Conservation (phyloP, 2,113 vertebrate genomes). For the Scortum barcoo region DNA sequence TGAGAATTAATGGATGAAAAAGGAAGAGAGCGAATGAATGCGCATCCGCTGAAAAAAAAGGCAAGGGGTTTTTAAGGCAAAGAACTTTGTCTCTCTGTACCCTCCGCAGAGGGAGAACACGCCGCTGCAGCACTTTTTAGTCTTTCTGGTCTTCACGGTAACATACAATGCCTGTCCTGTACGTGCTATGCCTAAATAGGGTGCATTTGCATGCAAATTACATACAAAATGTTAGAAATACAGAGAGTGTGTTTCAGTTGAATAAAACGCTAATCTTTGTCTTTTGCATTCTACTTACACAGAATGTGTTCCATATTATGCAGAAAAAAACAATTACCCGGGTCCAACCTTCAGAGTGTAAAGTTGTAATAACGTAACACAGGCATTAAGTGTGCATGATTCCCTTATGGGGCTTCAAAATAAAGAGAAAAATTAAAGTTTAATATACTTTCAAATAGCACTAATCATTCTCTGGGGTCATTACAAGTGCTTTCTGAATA, state of each 20-base stretch:
- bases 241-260: conserved; percentile 1
- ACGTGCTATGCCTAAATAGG: not conserved
- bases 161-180: not conserved
- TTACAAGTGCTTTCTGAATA: conserved; percentile 5
- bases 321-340: conserved; percentile 11
- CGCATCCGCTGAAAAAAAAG: conserved; percentile 18
- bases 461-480: conserved; percentile 25
- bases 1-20: conserved; percentile 26
- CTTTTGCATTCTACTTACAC: not conserved
- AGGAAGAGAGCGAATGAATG: conserved; percentile 28
- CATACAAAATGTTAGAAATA: conserved; percentile 15
- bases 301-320: not conserved
- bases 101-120: not conserved
- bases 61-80: conserved; percentile 15
- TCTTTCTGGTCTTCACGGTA: not conserved
- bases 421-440: conserved; percentile 34
- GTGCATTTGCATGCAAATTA: conserved; percentile 27
- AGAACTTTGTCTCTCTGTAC: not conserved
- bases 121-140: conserved; percentile 14
- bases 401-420: not conserved
- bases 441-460: conserved; percentile 18
- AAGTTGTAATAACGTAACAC: not conserved
- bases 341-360: not conserved
- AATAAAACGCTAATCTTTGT: not conserved
- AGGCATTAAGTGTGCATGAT: not conserved